Conservation (phyloP, 2,888 invertebrate species). For the Abrostola triplasia region DNA sequence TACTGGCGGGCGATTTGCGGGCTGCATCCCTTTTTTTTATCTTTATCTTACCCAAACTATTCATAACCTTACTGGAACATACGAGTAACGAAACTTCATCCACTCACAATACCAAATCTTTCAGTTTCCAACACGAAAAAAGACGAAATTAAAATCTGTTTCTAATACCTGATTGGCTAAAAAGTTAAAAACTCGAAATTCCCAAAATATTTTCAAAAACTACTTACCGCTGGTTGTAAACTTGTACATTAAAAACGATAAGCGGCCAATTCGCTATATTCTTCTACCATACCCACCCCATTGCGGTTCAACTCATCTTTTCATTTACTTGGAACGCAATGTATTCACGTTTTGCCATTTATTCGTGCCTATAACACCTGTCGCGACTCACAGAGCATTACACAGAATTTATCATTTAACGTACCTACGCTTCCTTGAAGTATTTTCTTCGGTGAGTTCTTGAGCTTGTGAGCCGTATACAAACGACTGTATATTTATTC, state of each 20-base stretch:
- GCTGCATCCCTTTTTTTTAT: too few species aligned
- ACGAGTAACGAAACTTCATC: too few species aligned
- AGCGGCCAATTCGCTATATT: constrained; percentile 8
- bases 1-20: too few species aligned
- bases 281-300: constrained; percentile 14
- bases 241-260: too few species aligned
- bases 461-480: background rate
- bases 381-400: constrained; percentile 38
- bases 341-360: constrained; percentile 29
- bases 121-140: too few species aligned
- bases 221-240: too few species aligned
- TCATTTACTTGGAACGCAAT: constrained; percentile 22
- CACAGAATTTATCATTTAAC: constrained; percentile 45
- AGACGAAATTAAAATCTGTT: too few species aligned
- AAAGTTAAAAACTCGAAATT: background rate
- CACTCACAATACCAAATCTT: too few species aligned
- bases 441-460: constrained; percentile 26
- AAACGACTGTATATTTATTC: background rate
- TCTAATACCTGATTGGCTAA: background rate
- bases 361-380: constrained; percentile 32
- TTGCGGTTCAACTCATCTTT: constrained; percentile 19
- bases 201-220: constrained; percentile 3
- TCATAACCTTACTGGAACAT: too few species aligned
- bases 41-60: too few species aligned
- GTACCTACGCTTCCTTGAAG: constrained; percentile 16